Conservation (phyloP, 2,113 vertebrate species). For the Aepyceros melampus region DNA sequence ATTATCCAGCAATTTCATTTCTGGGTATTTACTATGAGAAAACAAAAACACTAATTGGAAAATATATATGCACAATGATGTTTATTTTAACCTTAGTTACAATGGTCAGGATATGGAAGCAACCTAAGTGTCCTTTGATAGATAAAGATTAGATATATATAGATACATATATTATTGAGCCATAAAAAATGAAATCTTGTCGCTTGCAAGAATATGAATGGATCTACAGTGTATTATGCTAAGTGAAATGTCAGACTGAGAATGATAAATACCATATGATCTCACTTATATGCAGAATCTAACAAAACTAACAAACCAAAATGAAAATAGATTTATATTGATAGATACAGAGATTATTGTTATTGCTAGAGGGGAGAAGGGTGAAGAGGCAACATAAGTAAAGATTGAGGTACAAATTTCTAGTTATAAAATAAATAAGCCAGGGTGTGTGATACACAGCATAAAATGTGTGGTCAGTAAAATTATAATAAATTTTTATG, state of each 20-base stretch:
- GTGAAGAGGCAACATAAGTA: neutral
- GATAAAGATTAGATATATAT: neutral
- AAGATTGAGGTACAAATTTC: neutral
- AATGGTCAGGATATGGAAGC: neutral
- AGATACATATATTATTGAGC: neutral
- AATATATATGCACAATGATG: neutral
- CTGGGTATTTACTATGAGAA: neutral
- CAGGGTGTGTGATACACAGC: neutral
- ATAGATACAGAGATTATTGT: neutral
- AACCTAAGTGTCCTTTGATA: neutral
- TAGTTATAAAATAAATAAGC: neutral
- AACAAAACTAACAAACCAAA: neutral
- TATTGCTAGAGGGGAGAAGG: neutral
- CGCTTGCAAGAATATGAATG: neutral
- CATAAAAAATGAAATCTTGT: neutral
- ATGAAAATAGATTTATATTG: neutral
- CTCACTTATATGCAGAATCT: neutral
- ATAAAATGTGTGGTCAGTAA: neutral
- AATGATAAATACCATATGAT: neutral
- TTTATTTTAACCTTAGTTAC: neutral
- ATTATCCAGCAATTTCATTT: neutral
- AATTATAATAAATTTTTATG: neutral
- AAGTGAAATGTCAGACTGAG: neutral
- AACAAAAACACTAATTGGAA: neutral
- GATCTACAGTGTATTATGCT: neutral